A percentile compares a stretch with the other conserved stretches of the same genome.
Conservation (phyloP, 2,888 invertebrate genomes). For the Copidosoma aretas region DNA sequence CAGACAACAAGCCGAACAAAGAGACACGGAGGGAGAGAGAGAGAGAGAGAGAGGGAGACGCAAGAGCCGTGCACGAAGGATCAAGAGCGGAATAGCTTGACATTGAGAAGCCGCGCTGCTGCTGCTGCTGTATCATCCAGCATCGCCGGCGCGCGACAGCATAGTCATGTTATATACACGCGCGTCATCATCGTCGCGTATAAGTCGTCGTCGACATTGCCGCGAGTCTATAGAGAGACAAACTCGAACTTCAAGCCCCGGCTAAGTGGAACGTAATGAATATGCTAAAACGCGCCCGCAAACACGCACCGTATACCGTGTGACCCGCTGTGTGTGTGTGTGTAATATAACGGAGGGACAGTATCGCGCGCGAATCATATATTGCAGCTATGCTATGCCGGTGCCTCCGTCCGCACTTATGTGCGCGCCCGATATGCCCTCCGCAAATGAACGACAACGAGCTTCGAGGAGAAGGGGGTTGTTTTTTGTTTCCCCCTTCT, state of each 20-base stretch:
- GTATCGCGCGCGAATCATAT: too few relatives aligned
- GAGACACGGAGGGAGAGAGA: not conserved
- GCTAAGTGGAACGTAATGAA: constrained; percentile 59
- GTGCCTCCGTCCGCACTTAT: constrained; percentile 1
- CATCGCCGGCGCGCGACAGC: not conserved
- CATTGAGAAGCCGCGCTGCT: constrained; percentile 7
- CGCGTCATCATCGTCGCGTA: not conserved
- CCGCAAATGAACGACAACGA: constrained; percentile 21
- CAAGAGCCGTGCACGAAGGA: too few relatives aligned
- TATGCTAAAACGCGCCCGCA: constrained; percentile 57
- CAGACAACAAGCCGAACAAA: too few relatives aligned
- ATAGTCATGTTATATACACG: not conserved
- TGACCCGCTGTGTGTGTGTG: too few relatives aligned
- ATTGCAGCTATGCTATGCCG: not conserved
- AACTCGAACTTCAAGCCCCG: constrained; percentile 51
- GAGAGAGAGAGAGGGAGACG: not conserved
- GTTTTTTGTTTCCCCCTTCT: not conserved
- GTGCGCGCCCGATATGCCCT: constrained; percentile 22
- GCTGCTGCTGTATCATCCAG: not conserved
- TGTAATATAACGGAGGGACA: not conserved
- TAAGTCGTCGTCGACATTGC: too few relatives aligned
- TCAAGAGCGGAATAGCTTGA: not conserved
- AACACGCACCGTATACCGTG: too few relatives aligned
- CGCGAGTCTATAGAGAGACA: too few relatives aligned
- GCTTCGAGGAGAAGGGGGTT: not conserved